A percentile compares a stretch with the other conserved stretches of the same genome.
These are phyloP conservation scores for Tuta absoluta DNA, from an alignment of 2,888 invertebrate species.

Conservation along the genomic window DNA sequence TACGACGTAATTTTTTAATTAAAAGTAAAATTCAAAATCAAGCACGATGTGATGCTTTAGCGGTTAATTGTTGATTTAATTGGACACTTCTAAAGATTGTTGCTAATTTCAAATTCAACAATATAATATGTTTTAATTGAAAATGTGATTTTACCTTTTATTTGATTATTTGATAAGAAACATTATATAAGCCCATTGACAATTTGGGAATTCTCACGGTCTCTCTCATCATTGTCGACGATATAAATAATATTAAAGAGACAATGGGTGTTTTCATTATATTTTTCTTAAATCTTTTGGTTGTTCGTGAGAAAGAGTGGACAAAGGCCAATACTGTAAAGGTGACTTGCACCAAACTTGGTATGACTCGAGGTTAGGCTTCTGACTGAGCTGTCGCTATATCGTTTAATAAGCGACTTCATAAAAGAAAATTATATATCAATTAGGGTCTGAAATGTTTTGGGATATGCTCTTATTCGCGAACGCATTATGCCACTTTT, in stretches of 20 bases:
- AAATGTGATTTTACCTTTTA: not conserved
- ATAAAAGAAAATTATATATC: too few relatives aligned
- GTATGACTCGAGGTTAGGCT: not conserved
- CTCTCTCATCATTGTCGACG: constrained; percentile 44
- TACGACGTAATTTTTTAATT: not conserved
- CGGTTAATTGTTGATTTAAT: too few relatives aligned
- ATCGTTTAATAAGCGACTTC: too few relatives aligned
- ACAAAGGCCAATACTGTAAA: constrained; percentile 13
- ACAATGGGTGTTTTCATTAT: constrained; percentile 31
- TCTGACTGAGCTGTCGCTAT: too few relatives aligned
- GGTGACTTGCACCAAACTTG: not conserved
- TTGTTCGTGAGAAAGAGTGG: constrained; percentile 8
- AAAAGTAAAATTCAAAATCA: too few relatives aligned
- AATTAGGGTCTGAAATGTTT: too few relatives aligned
- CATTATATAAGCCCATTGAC: constrained; percentile 34
- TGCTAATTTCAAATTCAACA: not conserved
- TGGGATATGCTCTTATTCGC: too few relatives aligned
- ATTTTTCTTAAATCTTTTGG: constrained; percentile 18
- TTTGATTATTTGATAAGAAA: not conserved
- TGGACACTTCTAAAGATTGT: not conserved
- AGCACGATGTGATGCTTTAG: too few relatives aligned
- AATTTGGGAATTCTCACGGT: constrained; percentile 40
- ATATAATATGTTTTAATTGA: not conserved
- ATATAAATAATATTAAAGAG: constrained; percentile 39
- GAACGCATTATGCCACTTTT: too few relatives aligned